These are phyloP conservation scores for Antedon mediterranea DNA, from an alignment of 53 echinoderm and acorn worm genomes.

Conservation along the genomic window DNA sequence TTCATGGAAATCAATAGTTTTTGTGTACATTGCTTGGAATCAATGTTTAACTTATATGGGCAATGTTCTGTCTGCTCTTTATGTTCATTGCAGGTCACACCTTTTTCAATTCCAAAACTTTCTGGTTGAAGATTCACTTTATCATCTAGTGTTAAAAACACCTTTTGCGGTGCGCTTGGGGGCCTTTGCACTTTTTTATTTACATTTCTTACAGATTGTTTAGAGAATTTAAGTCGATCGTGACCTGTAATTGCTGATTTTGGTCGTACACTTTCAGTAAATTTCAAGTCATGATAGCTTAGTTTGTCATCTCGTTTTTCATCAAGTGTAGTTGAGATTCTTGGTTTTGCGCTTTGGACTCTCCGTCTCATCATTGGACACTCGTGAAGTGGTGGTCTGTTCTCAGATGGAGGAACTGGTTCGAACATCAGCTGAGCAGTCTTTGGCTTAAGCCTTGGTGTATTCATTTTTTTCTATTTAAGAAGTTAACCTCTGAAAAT, in stretches of 20 bases:
- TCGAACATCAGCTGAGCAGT: conserved; percentile 77
- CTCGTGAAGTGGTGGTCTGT: conserved; percentile 2
- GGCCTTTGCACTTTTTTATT: neutral
- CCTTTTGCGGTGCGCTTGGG: neutral
- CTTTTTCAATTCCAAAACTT: neutral
- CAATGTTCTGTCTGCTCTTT: neutral
- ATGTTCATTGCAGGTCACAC: neutral
- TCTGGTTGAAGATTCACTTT: neutral
- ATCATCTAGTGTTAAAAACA: neutral
- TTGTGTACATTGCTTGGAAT: neutral
- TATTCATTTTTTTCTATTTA: neutral
- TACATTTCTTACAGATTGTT: neutral
- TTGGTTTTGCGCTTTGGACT: conserved; percentile 65
- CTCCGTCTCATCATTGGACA: conserved; percentile 34
- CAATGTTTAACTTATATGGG: neutral
- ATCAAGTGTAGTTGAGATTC: conserved; percentile 8
- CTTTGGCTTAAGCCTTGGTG: neutral
- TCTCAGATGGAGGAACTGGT: conserved; percentile 46
- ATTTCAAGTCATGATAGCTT: conserved; percentile 6
- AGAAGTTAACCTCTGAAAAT: too few species aligned
- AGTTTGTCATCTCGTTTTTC: conserved; percentile 11
- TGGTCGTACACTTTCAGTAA: conserved; percentile 19
- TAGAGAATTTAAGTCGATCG: neutral
- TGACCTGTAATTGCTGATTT: conserved; percentile 11
- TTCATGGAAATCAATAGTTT: neutral